Evolutionary conservation across 2,113 vertebrate species (phyloP).

Genomic region (human): GRCh38 chr15:26503001-26503500

Average conservation of each 20-base stretch:
- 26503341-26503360: not conserved
- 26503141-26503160: not conserved
- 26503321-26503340: not conserved
- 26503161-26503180: not conserved
- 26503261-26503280: not conserved
- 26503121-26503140: not conserved
- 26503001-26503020: not conserved
- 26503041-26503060: not conserved
- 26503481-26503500: not conserved
- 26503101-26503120: not conserved
- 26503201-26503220: not conserved
- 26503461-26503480: not conserved
- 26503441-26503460: not conserved
- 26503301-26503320: not conserved
- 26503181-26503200: not conserved
- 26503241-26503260: not conserved
- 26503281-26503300: not conserved
- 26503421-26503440: not conserved
- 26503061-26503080: not conserved
- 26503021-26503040: not conserved
- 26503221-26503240: not conserved
- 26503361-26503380: not conserved
- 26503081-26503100: not conserved
- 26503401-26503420: not conserved
- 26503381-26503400: not conserved